Evolutionary conservation across 2,113 vertebrate genomes (phyloP), one percentile per base, ranked within the genome.

Genomic region (Lepidothrix coronata): DNA sequence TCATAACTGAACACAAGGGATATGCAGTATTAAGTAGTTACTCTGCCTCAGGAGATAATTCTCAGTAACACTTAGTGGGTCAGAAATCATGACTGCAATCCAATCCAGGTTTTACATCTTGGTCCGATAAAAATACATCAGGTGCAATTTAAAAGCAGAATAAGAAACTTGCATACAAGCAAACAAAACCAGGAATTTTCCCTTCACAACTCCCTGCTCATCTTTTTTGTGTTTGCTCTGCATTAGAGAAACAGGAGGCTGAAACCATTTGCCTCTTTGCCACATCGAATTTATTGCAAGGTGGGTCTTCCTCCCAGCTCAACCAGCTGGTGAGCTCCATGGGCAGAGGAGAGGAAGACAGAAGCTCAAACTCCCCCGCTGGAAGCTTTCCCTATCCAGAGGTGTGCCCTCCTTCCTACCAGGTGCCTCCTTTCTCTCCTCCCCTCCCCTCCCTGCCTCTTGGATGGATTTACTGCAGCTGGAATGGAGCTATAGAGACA

Each of bases 101-200:
- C 1, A 91, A 94, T 78, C 54, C 44, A 90, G 72, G 48, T 78
- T 78, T 93, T 93, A 92, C 65, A 82, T 72, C 88, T 81, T 41
- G 28, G 57, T 30, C 85, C 62, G 90, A 95, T 90, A 88, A 94
- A 85, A 96, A 85, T 85, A 86, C 43, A 93, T 93, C 93, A 95
- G 88, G 93, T 71, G n/a, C 54, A 91, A 48, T 93, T 96, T 93
- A 85, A 85, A 81, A 91, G 31, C 14, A 31, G 28, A 70, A 22
- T 27, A 86, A 79, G 78, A 73, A 94, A 31, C 59, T 62, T 57
- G 17, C 54, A 70, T 11, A 16, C 4, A 54, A 80, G 73, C 15
- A 61, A 67, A 59, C 11, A 59, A n/a, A 85, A 78, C 2, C 24
- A 76, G 22, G 31, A 73, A 44, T 62, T 68, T 79, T 37, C 24